Base-by-base conservation (phyloP, 92 coral and sea anemone species). In the Pocillopora grandis region DNA sequence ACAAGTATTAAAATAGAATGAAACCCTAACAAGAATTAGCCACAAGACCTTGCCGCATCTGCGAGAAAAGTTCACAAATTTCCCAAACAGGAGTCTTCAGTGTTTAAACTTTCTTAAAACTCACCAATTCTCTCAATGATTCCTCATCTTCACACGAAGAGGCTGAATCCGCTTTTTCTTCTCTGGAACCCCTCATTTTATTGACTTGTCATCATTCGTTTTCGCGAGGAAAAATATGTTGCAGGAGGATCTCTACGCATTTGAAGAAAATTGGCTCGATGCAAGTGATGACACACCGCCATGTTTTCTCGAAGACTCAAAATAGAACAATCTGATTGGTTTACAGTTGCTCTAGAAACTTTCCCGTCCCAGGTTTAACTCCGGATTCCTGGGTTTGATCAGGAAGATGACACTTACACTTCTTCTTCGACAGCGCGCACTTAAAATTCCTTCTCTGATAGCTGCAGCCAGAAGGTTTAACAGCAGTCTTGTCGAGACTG, bases 71-170 rank as follows among this genome's bases (percentile, higher is more conserved):
- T 58, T 62, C 58, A 31, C 42, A 79, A 21, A 21, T 11, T 67
- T 49, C 74, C 49, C 4, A 3, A 3, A 42, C 49, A 42, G 49
- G 5, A 42, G 49, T 42, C 4, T 42, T 42, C 49, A 42, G 7
- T 42, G 75, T 20, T 66, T 6, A n/a, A 35, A 55, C 20, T 35
- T 4, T 49, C 8, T 70, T 0, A 58, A 17, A 63, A 57, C 88
- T 78, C 62, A 93, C 97, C 92, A 93, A 76, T 66, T 93, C 97
- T 77, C 89, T 91, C 57, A 91, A 82, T 75, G 92, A 80, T 86
- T 87, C 92, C 68, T 93, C 94, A 58, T 91, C 90, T 76, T 91
- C 97, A 61, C 89, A 91, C 33, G 88, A 73, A 27, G 90, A 73
- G n/a, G 90, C 81, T 21, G 62, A 75, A 15, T 66, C 77, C 37